Evolutionary conservation across 2,888 invertebrate genomes (phyloP).

Genomic region (Trisateles emortualis): DNA sequence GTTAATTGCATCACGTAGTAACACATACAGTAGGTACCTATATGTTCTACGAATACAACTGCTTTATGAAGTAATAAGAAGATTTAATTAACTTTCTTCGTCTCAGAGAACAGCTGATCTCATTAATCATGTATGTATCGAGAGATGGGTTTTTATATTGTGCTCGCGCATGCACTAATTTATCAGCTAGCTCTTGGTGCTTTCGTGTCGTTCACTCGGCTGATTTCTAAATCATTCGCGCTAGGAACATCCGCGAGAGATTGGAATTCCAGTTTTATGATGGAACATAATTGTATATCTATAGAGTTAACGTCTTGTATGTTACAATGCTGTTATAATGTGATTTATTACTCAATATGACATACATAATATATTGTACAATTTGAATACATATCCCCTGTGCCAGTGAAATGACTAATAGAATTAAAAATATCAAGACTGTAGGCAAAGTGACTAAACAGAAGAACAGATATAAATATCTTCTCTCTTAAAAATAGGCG

Average conservation of each 20-base stretch:
- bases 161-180: conserved; percentile 52
- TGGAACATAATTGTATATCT: conserved; percentile 56
- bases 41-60: conserved; percentile 18
- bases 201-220: conserved; percentile 67
- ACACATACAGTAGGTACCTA: neutral
- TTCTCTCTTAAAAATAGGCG: conserved; percentile 28
- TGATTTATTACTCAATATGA: conserved; percentile 17
- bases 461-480: conserved; percentile 34
- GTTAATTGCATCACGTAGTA: neutral
- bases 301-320: conserved; percentile 37
- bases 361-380: conserved; percentile 12
- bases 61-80: conserved; percentile 56
- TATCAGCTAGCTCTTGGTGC: conserved; percentile 59
- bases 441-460: conserved; percentile 29
- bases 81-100: conserved; percentile 69
- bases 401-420: conserved; percentile 28
- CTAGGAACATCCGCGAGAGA: conserved; percentile 71
- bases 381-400: conserved; percentile 10
- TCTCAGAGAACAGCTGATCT: conserved; percentile 74
- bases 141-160: conserved; percentile 59
- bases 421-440: conserved; percentile 34
- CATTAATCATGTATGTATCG: conserved; percentile 67
- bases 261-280: conserved; percentile 69
- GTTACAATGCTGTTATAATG: conserved; percentile 27
- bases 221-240: conserved; percentile 72